Evolutionary conservation across 2,888 invertebrate species (phyloP), one percentile per base, ranked within the genome.

Genomic region (Adineta ricciae): DNA sequence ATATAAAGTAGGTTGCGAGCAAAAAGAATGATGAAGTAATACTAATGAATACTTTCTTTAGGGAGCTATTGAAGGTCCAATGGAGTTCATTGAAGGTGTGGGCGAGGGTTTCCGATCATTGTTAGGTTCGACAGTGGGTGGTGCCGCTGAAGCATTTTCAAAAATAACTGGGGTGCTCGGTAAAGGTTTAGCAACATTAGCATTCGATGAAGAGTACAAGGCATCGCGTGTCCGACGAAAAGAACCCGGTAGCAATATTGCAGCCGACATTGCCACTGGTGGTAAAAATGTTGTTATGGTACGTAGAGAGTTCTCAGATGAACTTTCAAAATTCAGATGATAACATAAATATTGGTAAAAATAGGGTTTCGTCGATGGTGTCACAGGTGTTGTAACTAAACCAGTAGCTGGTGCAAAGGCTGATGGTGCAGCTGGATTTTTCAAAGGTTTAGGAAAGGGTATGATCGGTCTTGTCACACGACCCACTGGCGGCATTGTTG

Each of bases 381-480:
- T 98, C 86, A 94, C 98, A 86, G 99, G 99, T 16, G 93, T 97
- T 32, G 95, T 99, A 32, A 94, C 97, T 0, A 92, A 98, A 84
- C 99, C 99, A 41, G 95, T 96, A 27, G 90, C 91, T 86, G 99
- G 73, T 8, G 73, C 73, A 21, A 32, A 41, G 41, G 14, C 19
- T 78, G 73, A 38, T 78, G 73, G 73, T 38, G 41, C 73, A 41
- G 38, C 24, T 8, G 73, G 73, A 1, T 78, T 78, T 41, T 21
- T 78, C 11, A 78, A 78, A 24, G 73, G 73, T 24, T 7, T 78
- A 24, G 73, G 73, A 38, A 21, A 78, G 38, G 73, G 99, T 27
- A 94, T 98, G 86, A 95, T 99, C 84, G 99, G 99, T 92, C 98
- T 99, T 92, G 97, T 98, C 21, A 96, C 96, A 89, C 96, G 96